Base-by-base conservation (phyloP, 2,888 invertebrate genomes). In the Pseudococcus longispinus region DNA sequence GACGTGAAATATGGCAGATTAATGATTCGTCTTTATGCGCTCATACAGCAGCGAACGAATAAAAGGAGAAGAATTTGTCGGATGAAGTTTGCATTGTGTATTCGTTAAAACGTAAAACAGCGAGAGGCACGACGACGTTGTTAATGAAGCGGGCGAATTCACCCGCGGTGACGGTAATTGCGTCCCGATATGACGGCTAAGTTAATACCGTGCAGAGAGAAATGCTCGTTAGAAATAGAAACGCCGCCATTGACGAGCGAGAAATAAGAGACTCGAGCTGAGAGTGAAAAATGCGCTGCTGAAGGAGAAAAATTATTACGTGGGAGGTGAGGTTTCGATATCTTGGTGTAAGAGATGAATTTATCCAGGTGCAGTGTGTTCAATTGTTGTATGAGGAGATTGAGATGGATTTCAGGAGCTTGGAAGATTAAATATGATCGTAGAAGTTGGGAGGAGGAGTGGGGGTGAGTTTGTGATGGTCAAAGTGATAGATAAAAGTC, bases 11-110 rank as follows among this genome's bases (percentile, higher is more conserved):
- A 70, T 70, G 70, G 70, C 18, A 70, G 70, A 70, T 70, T 70
- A 70, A 70, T 70, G 70, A 70, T 70, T 32, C 18, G 70, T 70
- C 70, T 70, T 70, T 70, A 70, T 70, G 15, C 70, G 70, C 70
- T 60, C 29, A 8, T 29, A 15, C 9, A 15, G 29, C 9, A 15
- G 29, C 29, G 18, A 29, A 15, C 70, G 70, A 70, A 70, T 70
- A 70, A 70, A 65, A 46, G 44, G 32, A 26, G 70, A 29, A 70
- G 70, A 70, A 70, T 70, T 70, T 70, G 70, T 70, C 29, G 70
- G 70, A 70, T 70, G 15, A 70, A 70, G 70, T 70, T 70, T 20
- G 70, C 8, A 70, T 70, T 70, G 70, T 70, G 70, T 70, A 29
- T 29, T 70, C 70, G 70, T 70, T 70, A 70, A 29, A 29, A n/a